Evolutionary conservation across 2,797 vertebrate species (phyloP).

Genomic region (Characodon lateralis): DNA sequence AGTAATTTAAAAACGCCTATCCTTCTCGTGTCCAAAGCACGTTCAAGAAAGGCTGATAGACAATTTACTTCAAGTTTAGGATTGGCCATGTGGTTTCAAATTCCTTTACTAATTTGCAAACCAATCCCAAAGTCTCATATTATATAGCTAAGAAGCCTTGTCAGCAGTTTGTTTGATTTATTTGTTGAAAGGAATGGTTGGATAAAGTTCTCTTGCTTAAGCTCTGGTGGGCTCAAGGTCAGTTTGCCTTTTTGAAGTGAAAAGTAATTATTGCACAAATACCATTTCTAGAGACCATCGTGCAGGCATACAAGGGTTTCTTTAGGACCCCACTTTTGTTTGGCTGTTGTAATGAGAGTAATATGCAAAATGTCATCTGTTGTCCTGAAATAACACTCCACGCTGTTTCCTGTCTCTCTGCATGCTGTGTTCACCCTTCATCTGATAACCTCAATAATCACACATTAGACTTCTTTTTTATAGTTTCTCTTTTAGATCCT

Average conservation of each 20-base stretch:
- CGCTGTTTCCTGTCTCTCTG: neutral
- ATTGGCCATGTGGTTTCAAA: neutral
- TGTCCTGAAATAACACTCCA: neutral
- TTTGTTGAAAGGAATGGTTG: too few relatives aligned
- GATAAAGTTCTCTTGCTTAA: too few relatives aligned
- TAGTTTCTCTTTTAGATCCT: constrained; percentile 36
- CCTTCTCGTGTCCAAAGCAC: too few relatives aligned
- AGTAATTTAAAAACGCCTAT: neutral
- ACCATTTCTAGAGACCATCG: neutral
- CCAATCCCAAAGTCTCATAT: neutral
- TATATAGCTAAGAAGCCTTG: neutral
- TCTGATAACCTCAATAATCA: constrained; percentile 53
- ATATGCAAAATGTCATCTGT: neutral
- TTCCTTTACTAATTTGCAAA: too few relatives aligned
- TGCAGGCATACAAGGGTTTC: neutral
- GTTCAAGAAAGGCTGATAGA: too few relatives aligned
- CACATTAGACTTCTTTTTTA: constrained; percentile 23
- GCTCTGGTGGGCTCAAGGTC: too few relatives aligned
- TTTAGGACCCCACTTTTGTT: constrained; percentile 26
- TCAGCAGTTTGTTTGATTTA: too few relatives aligned
- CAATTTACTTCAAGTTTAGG: too few relatives aligned
- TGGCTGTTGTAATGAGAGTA: constrained; percentile 13
- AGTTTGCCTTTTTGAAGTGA: neutral
- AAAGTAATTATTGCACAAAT: constrained; percentile 13
- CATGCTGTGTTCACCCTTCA: constrained; percentile 13